Percentiles rank a stretch among this genome's conserved stretches.
phyloP scores from a whole-genome alignment of 2,113 vertebrate species.

The Monopterus albus region DNA sequence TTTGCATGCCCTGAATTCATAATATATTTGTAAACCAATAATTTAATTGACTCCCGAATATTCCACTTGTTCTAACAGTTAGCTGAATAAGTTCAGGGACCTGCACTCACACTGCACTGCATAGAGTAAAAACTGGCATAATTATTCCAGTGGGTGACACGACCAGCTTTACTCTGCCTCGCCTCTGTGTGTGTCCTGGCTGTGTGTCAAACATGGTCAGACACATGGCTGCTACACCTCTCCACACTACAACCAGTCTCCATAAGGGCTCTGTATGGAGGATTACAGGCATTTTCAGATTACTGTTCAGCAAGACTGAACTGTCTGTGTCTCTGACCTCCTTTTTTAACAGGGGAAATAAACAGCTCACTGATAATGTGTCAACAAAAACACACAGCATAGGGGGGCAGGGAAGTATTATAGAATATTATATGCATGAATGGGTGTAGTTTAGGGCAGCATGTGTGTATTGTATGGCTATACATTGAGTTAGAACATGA shows the following conservation, averaged over 20 bases:
- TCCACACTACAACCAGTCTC: slow-evolving; percentile 49
- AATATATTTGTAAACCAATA: slow-evolving; percentile 4
- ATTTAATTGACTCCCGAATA: slow-evolving; percentile 26
- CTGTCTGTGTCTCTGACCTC: slow-evolving; percentile 76
- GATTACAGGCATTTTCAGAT: slow-evolving; percentile 82
- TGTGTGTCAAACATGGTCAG: slow-evolving; percentile 72
- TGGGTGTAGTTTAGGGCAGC: not conserved
- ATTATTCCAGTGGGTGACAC: slow-evolving; percentile 67
- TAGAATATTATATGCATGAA: not conserved
- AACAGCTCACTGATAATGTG: slow-evolving; percentile 24
- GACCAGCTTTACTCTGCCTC: slow-evolving; percentile 64
- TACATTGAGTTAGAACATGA: too few relatives aligned
- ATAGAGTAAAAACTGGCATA: slow-evolving; percentile 51
- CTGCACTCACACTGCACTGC: slow-evolving; percentile 58
- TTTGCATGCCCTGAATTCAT: too few relatives aligned
- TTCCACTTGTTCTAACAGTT: slow-evolving; percentile 50
- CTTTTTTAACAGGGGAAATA: slow-evolving; percentile 43
- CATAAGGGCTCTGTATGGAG: slow-evolving; percentile 68
- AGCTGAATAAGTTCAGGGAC: slow-evolving; percentile 65
- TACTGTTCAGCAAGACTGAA: slow-evolving; percentile 74
- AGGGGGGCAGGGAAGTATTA: not conserved
- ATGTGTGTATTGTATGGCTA: too few relatives aligned
- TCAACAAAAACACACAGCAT: slow-evolving; percentile 3
- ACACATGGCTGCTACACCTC: slow-evolving; percentile 74
- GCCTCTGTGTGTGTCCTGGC: slow-evolving; percentile 70